Conservation (phyloP, 1,140 invertebrate species). For the Conus ventricosus region DNA sequence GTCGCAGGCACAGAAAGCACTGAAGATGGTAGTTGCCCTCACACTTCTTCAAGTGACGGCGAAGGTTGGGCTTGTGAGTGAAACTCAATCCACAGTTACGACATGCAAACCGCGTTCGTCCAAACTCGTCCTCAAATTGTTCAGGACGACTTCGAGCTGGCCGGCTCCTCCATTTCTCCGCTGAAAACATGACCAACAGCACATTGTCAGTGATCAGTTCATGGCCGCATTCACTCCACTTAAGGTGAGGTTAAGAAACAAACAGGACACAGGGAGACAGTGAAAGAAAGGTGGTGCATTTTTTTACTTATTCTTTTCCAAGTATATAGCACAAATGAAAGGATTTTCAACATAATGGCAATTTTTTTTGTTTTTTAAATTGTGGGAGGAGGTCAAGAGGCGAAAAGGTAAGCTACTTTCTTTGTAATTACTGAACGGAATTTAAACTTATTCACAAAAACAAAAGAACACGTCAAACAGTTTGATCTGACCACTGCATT, state of each 20-base stretch:
- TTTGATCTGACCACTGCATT: too few species aligned
- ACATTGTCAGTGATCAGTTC: not conserved
- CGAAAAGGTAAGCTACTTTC: too few species aligned
- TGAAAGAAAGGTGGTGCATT: too few species aligned
- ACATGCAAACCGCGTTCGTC: not conserved
- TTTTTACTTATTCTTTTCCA: too few species aligned
- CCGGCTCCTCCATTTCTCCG: not conserved
- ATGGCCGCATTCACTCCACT: not conserved
- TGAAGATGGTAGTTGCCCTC: conserved; percentile 36
- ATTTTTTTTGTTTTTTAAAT: too few species aligned
- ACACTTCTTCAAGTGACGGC: conserved; percentile 39
- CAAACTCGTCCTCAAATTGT: not conserved
- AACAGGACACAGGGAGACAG: too few species aligned
- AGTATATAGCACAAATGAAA: too few species aligned
- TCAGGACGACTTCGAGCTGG: not conserved
- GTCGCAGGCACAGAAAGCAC: conserved; percentile 31
- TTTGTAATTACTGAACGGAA: too few species aligned
- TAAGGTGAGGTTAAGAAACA: not conserved
- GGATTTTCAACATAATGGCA: too few species aligned
- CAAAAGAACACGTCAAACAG: too few species aligned
- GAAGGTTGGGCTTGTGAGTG: conserved; percentile 36
- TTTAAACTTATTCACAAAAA: too few species aligned
- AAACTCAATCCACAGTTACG: conserved; percentile 34
- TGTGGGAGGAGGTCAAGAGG: too few species aligned
- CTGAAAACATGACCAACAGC: not conserved